Percentiles rank a stretch among this genome's conserved stretches.
Evolutionary conservation across 2,113 vertebrate genomes (phyloP).

Genomic region (Cebidichthys violaceus): DNA sequence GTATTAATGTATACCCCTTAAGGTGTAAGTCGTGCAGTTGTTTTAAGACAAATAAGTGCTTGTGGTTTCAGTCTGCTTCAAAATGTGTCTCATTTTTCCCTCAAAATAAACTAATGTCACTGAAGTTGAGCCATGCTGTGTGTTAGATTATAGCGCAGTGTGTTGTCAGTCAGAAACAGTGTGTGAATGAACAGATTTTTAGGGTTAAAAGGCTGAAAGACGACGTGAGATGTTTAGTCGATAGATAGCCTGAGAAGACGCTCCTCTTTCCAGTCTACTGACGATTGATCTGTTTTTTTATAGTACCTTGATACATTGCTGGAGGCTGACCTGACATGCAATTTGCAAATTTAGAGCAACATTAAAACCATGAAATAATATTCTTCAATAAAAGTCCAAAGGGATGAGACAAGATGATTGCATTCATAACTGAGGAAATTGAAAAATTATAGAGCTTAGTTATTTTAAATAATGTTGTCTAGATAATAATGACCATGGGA

Average conservation of each 20-base stretch:
- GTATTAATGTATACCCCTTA: neutral
- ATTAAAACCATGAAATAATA: constrained; percentile 7
- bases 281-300: constrained; percentile 57
- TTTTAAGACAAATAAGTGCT: neutral
- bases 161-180: neutral
- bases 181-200: neutral
- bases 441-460: neutral
- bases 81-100: neutral
- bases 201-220: constrained; percentile 20
- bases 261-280: constrained; percentile 39
- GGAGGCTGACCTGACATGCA: constrained; percentile 35
- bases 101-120: neutral
- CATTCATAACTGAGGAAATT: neutral
- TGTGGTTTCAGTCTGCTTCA: neutral
- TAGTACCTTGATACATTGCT: constrained; percentile 47
- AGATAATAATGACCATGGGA: neutral
- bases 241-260: constrained; percentile 23
- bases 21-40: neutral
- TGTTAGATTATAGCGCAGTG: neutral
- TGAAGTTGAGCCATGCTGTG: neutral
- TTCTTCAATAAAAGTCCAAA: neutral
- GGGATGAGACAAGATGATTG: neutral
- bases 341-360: constrained; percentile 13
- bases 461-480: neutral
- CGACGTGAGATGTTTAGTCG: constrained; percentile 23